A percentile compares a stretch with the other conserved stretches of the same genome.
phyloP scores from a whole-genome alignment of 1,140 invertebrate species.

The Orchestia grillus region DNA sequence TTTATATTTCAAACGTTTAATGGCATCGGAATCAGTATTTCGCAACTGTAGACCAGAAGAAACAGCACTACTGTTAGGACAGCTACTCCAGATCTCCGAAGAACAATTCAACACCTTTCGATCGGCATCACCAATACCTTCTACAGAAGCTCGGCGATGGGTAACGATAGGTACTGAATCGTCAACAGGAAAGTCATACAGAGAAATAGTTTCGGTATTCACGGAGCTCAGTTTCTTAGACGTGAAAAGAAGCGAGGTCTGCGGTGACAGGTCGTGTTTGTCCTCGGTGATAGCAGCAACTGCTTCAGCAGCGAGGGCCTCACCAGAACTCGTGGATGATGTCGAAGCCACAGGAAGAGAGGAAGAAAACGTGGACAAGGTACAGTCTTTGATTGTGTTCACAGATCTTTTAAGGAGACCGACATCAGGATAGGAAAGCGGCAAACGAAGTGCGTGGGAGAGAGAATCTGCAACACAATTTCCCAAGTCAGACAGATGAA shows the following conservation, averaged over 20 bases:
- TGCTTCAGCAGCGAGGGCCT: background rate
- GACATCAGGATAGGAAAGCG: background rate
- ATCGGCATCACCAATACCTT: background rate
- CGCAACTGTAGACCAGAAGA: background rate
- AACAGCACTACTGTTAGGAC: background rate
- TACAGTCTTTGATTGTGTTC: conserved; percentile 28
- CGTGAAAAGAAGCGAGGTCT: background rate
- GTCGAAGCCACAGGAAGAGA: background rate
- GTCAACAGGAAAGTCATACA: background rate
- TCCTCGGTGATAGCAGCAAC: background rate
- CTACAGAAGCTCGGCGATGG: background rate
- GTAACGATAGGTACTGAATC: background rate
- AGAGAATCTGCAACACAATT: conserved; percentile 28
- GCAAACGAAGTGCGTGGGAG: background rate
- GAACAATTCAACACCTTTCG: background rate
- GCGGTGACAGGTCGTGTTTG: background rate
- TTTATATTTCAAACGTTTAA: background rate
- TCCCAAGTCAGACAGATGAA: background rate
- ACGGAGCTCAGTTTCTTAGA: background rate
- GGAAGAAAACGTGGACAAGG: background rate
- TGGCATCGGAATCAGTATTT: background rate
- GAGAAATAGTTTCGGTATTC: background rate
- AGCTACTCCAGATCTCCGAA: background rate
- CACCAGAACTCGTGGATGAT: background rate
- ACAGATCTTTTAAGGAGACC: background rate